Evolutionary conservation across 92 coral and sea anemone genomes (phyloP).

Genomic region (Zoanthus sociatus): DNA sequence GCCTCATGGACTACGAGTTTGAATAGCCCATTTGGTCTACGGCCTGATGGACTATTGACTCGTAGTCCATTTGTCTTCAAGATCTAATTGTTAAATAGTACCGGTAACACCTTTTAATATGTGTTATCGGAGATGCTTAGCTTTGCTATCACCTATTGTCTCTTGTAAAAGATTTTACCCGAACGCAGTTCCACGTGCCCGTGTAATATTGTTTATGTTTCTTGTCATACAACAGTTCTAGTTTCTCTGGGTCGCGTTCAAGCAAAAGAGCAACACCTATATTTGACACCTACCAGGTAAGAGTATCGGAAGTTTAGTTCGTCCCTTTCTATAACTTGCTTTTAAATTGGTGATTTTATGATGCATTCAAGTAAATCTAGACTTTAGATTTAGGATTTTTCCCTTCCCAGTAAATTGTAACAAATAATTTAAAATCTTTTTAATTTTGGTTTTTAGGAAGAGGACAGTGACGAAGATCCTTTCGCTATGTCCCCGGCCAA

Average conservation of each 20-base stretch:
- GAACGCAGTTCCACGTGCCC: too few species aligned
- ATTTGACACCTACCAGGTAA: conserved; percentile 25
- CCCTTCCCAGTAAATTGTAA: not conserved
- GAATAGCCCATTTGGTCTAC: too few species aligned
- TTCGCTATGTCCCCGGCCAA: conserved; percentile 80
- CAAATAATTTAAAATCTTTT: not conserved
- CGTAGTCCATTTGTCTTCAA: too few species aligned
- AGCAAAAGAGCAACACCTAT: conserved; percentile 6
- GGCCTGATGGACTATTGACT: too few species aligned
- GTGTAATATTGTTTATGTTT: not conserved
- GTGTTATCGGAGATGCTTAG: too few species aligned
- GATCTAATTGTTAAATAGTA: too few species aligned
- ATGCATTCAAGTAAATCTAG: too few species aligned
- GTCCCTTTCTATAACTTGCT: not conserved
- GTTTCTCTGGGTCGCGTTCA: conserved; percentile 1
- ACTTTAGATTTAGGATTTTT: too few species aligned
- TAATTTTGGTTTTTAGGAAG: conserved; percentile 47
- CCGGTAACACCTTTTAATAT: too few species aligned
- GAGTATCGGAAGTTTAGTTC: not conserved
- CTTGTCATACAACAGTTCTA: not conserved
- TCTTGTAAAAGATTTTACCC: too few species aligned
- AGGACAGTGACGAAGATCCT: conserved; percentile 84
- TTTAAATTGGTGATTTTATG: not conserved
- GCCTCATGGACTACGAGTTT: too few species aligned
- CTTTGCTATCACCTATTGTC: too few species aligned